Evolutionary conservation across 2,888 invertebrate species (phyloP).

Genomic region (Leptopterna dolabrata): DNA sequence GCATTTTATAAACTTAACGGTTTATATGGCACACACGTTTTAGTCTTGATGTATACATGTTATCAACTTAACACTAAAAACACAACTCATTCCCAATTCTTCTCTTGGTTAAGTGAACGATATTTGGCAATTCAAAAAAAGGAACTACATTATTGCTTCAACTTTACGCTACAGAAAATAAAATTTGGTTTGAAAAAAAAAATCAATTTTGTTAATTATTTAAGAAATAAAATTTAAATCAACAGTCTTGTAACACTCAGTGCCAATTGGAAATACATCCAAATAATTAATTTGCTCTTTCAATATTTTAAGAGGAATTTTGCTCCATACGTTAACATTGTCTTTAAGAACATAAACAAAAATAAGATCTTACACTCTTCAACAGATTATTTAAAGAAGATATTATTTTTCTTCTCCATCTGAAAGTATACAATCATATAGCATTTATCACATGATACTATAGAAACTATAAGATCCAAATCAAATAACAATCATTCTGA

Average conservation of each 20-base stretch:
- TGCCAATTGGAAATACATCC: constrained; percentile 39
- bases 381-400: constrained; percentile 34
- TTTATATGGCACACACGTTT: constrained; percentile 53
- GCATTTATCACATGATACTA: constrained; percentile 44
- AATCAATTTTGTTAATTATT: constrained; percentile 8
- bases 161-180: constrained; percentile 37
- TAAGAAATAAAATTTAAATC: constrained; percentile 22
- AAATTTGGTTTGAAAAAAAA: constrained; percentile 35
- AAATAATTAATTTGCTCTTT: constrained; percentile 32
- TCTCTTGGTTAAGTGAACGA: constrained; percentile 39
- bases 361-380: constrained; percentile 37
- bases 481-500: constrained; percentile 21
- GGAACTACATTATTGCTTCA: constrained; percentile 54
- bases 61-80: constrained; percentile 20
- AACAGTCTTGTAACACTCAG: constrained; percentile 40
- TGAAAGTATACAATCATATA: constrained; percentile 31
- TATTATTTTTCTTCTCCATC: neutral
- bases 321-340: constrained; percentile 46
- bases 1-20: constrained; percentile 53
- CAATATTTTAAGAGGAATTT: constrained; percentile 28
- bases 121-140: constrained; percentile 50
- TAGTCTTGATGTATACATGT: constrained; percentile 47
- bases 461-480: constrained; percentile 39
- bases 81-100: constrained; percentile 15
- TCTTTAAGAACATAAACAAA: constrained; percentile 53